A percentile compares a stretch with the other conserved stretches of the same genome.
Conservation (phyloP, 2,113 vertebrate species). For the Urocynchramus pylzowi region DNA sequence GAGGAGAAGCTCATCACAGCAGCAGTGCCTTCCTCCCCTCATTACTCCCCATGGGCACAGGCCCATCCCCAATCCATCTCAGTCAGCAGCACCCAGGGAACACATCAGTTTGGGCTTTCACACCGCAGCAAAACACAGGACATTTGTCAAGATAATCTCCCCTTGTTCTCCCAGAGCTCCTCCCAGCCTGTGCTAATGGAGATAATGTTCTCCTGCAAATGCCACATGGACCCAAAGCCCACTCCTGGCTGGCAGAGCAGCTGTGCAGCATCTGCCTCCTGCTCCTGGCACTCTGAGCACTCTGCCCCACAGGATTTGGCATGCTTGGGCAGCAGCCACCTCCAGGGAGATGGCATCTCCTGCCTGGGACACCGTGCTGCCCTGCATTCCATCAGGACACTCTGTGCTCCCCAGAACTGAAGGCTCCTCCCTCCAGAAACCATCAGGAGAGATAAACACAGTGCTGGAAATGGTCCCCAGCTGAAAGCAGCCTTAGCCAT, state of each 20-base stretch:
- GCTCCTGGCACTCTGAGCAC: neutral
- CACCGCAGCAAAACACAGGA: neutral
- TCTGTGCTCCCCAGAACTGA: neutral
- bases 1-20: constrained; percentile 22
- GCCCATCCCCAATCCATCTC: constrained; percentile 20
- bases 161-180: neutral
- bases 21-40: constrained; percentile 13
- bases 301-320: neutral
- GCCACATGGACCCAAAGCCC: neutral
- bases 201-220: neutral
- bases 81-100: neutral
- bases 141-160: neutral
- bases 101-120: neutral
- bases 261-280: neutral
- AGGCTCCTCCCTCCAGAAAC: neutral
- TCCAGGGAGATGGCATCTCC: neutral
- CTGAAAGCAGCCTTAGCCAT: neutral
- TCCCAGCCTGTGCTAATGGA: neutral
- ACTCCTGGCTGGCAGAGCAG: neutral
- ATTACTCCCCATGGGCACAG: constrained; percentile 4
- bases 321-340: neutral
- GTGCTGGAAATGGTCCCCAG: neutral
- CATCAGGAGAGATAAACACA: neutral
- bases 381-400: neutral
- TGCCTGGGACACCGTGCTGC: neutral